Evolutionary conservation across 2,113 vertebrate species (phyloP), one percentile per base, ranked within the genome.

Genomic region (Misgurnus anguillicaudatus): DNA sequence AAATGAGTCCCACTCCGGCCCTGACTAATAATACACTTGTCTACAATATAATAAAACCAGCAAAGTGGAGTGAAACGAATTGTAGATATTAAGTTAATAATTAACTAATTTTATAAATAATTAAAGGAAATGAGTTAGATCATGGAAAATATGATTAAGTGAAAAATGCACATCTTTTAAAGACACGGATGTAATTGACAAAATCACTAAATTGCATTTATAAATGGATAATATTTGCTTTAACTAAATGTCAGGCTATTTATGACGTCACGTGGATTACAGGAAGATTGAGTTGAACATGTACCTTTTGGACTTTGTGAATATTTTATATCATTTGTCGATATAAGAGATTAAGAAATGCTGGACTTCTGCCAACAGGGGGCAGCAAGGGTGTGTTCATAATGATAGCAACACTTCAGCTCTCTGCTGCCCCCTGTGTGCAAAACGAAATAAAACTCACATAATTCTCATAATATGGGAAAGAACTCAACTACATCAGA

Each of bases 301-400:
- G 24, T 58, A 17, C 9, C n/a, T 7, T 11, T 21, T 41, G 51
- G 36, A 55, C 16, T 36, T 69, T 16, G 42, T 70, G 47, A 38
- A 70, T 55, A 70, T 55, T 21, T 11, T 16, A 1, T 4, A 14
- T 72, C n/a, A n/a, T n/a, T n/a, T 19, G 21, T 41, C 8, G 3
- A 41, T 1, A 21, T 21, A 42, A 16, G 53, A 57, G 6, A 2
- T 55, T 16, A 9, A 16, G 38, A 2, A 16, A 39, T 60, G 53
- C 11, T 14, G 68, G 51, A 48, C 1, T 8, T 24, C 58, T 17
- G 58, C 24, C 82, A 83, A 66, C 70, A 83, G 82, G 61, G 36
- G 77, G 77, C 77, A 76, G 72, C 38, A 80, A 31, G 55, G 67
- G 6, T 57, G 68, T 71, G 51, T 39, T 57, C n/a, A 57, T 57